Evolutionary conservation across 64 coral and sea anemone genomes (phyloP).

Genomic region (Catalaphyllia jardinei): DNA sequence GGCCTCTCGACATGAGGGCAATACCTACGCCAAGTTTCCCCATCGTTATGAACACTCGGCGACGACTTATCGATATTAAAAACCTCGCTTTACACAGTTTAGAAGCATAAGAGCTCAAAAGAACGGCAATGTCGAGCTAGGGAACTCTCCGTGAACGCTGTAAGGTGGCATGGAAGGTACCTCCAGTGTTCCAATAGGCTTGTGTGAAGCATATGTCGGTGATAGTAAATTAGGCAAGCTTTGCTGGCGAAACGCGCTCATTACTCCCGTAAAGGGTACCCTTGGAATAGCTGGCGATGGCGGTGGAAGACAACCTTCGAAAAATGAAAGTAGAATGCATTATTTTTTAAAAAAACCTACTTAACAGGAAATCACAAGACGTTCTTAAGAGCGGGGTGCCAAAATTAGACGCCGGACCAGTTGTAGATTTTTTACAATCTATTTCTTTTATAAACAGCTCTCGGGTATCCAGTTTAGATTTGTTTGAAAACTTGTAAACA

Average conservation of each 20-base stretch:
- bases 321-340: not conserved
- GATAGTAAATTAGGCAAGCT: slow-evolving; percentile 3
- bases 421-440: too few relatives aligned
- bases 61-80: too few relatives aligned
- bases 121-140: slow-evolving; percentile 24
- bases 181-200: not conserved
- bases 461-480: too few relatives aligned
- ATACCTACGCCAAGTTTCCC: not conserved
- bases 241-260: slow-evolving; percentile 17
- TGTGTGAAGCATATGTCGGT: slow-evolving; percentile 15
- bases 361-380: not conserved
- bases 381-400: too few relatives aligned
- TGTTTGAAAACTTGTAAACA: too few relatives aligned
- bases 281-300: slow-evolving; percentile 33
- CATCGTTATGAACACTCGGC: not conserved
- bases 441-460: too few relatives aligned
- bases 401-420: too few relatives aligned
- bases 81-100: not conserved
- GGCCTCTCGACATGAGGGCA: too few relatives aligned
- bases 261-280: slow-evolving; percentile 18
- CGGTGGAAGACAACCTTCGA: slow-evolving; percentile 5
- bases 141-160: slow-evolving; percentile 18
- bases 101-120: not conserved
- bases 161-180: not conserved
- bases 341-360: not conserved